Evolutionary conservation across 2,797 vertebrate species (phyloP).

Genomic region (Ataeniobius toweri): DNA sequence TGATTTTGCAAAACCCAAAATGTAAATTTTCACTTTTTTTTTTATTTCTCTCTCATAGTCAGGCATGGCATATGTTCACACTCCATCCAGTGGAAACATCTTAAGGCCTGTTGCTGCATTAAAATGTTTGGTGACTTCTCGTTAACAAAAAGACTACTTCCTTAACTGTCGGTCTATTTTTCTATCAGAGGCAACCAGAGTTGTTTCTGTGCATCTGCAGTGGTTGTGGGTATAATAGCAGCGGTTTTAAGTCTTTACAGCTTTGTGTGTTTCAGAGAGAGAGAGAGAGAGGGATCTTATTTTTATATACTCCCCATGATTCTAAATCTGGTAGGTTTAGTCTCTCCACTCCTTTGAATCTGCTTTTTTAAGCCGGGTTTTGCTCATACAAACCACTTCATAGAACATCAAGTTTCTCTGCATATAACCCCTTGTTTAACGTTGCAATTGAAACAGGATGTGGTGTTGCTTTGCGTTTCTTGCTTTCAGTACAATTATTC

Average conservation of each 20-base stretch:
- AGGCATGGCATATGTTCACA: too few relatives aligned
- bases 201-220: slow-evolving; percentile 24
- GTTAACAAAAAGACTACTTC: slow-evolving; percentile 2
- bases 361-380: slow-evolving; percentile 36
- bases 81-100: not conserved
- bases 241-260: slow-evolving; percentile 41
- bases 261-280: not conserved
- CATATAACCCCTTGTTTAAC: slow-evolving; percentile 21
- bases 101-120: not conserved
- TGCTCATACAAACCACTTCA: slow-evolving; percentile 69
- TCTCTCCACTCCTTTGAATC: slow-evolving; percentile 39
- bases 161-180: slow-evolving; percentile 7
- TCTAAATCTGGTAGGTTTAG: slow-evolving; percentile 51
- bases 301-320: slow-evolving; percentile 14
- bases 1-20: too few relatives aligned
- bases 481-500: slow-evolving; percentile 50
- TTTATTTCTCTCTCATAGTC: not conserved
- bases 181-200: not conserved
- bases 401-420: slow-evolving; percentile 28
- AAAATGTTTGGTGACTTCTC: slow-evolving; percentile 30
- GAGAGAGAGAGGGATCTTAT: not conserved
- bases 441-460: slow-evolving; percentile 69
- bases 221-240: slow-evolving; percentile 45
- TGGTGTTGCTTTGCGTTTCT: slow-evolving; percentile 52
- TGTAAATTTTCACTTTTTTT: too few relatives aligned